These are phyloP conservation scores for Geotrupes spiniger DNA, from an alignment of 2,888 invertebrate species.

Conservation along the genomic window DNA sequence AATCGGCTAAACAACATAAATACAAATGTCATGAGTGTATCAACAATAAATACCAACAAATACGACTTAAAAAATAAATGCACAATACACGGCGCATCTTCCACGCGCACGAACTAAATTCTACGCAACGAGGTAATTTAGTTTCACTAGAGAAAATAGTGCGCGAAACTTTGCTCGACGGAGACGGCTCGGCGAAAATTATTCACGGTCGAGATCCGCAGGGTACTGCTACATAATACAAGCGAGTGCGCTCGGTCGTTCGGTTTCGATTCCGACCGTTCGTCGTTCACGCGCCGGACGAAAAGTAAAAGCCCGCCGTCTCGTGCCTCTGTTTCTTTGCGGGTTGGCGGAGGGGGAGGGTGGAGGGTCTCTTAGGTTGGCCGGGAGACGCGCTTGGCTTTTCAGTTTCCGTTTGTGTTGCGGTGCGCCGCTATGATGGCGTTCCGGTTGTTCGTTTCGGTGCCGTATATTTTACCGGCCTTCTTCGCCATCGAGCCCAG, in stretches of 20 bases:
- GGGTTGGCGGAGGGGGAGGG: background rate
- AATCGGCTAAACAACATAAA: constrained; percentile 2
- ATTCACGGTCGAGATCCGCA: constrained; percentile 4
- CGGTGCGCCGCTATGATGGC: constrained; percentile 53
- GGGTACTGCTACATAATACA: constrained; percentile 1
- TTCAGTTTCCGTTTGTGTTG: constrained; percentile 58
- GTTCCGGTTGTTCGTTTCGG: constrained; percentile 57
- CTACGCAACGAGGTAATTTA: constrained; percentile 7
- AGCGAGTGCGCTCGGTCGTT: background rate
- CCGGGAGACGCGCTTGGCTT: constrained; percentile 1
- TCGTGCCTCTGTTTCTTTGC: too few relatives aligned
- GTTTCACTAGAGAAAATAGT: constrained; percentile 5
- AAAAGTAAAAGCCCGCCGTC: too few relatives aligned
- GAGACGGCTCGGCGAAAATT: background rate
- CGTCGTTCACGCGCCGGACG: too few relatives aligned
- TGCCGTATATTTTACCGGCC: constrained; percentile 98
- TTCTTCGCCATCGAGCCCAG: constrained; percentile 97
- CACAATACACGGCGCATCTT: constrained; percentile 7
- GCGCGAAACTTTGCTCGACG: too few relatives aligned
- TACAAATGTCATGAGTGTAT: constrained; percentile 7
- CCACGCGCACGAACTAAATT: constrained; percentile 8
- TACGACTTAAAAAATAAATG: constrained; percentile 6
- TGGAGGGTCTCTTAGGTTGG: background rate
- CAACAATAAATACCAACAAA: constrained; percentile 15
- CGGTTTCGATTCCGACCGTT: too few relatives aligned